Evolutionary conservation across 53 echinoderm and acorn worm genomes (phyloP).

Genomic region (Glandiceps talaboti): DNA sequence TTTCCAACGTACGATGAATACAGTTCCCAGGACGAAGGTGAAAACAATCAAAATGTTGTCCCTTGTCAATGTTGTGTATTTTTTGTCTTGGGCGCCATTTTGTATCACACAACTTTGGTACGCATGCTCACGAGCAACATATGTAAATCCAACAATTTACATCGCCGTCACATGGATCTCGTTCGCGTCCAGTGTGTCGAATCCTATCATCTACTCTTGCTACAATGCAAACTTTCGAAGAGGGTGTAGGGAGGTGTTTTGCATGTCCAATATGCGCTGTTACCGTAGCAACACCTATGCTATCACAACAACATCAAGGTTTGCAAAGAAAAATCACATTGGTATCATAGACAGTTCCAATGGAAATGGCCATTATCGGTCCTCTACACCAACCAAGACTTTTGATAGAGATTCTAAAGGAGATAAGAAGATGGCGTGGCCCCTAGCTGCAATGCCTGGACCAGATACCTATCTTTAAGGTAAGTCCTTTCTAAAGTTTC

Average conservation of each 20-base stretch:
- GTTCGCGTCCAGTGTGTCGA: slow-evolving; percentile 73
- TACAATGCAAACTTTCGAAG: slow-evolving; percentile 96
- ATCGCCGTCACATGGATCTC: slow-evolving; percentile 57
- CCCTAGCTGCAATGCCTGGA: slow-evolving; percentile 38
- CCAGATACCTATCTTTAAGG: neutral
- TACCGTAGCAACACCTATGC: slow-evolving; percentile 90
- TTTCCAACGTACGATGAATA: slow-evolving; percentile 79
- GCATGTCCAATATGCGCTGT: slow-evolving; percentile 74
- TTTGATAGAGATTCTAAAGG: slow-evolving; percentile 89
- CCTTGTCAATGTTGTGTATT: slow-evolving; percentile 67
- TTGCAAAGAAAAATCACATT: slow-evolving; percentile 69
- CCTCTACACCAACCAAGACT: slow-evolving; percentile 51
- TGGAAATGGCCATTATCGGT: slow-evolving; percentile 16
- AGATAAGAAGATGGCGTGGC: slow-evolving; percentile 94
- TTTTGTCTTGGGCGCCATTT: slow-evolving; percentile 81
- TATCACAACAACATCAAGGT: slow-evolving; percentile 63
- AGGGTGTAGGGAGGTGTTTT: slow-evolving; percentile 89
- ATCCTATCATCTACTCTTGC: slow-evolving; percentile 71
- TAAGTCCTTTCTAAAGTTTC: neutral
- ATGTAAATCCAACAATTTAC: slow-evolving; percentile 24
- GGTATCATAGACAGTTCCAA: slow-evolving; percentile 35
- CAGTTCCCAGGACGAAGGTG: slow-evolving; percentile 88
- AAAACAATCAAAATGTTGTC: slow-evolving; percentile 95
- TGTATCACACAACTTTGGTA: slow-evolving; percentile 44
- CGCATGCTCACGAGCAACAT: neutral